Evolutionary conservation across 2,113 vertebrate genomes (phyloP).

Genomic region (Nicator chloris): DNA sequence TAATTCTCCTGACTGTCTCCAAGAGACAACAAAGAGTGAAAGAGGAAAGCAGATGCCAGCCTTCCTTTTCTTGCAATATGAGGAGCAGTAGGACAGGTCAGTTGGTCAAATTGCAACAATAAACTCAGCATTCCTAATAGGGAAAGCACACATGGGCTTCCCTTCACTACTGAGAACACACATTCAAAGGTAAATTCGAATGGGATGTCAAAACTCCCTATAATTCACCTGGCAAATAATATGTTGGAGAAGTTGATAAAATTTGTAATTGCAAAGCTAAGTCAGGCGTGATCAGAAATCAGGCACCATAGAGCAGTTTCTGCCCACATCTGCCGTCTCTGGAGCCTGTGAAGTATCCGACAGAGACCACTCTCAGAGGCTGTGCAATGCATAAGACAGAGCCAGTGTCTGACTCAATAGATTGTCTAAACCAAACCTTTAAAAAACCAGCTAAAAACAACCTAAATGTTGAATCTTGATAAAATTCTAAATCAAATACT

Average conservation of each 20-base stretch:
- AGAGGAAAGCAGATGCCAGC: background rate
- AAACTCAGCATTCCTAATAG: background rate
- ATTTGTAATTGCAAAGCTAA: background rate
- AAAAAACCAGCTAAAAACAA: background rate
- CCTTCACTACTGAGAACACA: too few relatives aligned
- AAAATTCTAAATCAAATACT: background rate
- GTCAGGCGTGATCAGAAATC: background rate
- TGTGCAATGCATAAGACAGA: background rate
- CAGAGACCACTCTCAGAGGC: background rate
- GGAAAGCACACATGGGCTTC: rapidly evolving
- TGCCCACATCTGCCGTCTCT: background rate
- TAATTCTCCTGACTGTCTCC: background rate
- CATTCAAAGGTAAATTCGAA: background rate
- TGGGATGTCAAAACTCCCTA: background rate
- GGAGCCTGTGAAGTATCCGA: background rate
- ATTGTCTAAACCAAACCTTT: background rate
- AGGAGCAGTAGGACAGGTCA: background rate
- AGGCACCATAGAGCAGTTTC: background rate
- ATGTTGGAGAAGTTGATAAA: background rate
- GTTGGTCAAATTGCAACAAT: background rate
- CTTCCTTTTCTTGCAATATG: background rate
- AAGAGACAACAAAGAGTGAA: background rate
- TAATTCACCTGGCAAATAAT: background rate
- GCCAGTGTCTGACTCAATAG: background rate
- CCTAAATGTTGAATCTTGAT: background rate